phyloP scores from a whole-genome alignment of 2,888 invertebrate genomes.

The Eupithecia dodoneata region DNA sequence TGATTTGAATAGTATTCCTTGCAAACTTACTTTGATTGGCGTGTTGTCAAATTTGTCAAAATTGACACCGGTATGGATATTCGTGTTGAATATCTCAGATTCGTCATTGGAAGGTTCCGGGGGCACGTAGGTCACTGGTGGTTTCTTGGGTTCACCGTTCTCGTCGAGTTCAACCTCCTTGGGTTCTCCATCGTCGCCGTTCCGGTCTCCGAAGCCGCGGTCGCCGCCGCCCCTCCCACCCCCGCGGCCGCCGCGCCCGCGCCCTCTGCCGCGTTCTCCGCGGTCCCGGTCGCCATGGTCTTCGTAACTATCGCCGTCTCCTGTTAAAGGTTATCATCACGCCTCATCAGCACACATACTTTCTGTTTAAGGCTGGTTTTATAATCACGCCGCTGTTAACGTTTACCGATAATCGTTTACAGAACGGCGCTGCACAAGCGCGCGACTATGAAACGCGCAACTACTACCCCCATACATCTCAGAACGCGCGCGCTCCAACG shows the following conservation, averaged over 20 bases:
- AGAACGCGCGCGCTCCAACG: no score
- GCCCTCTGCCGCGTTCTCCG: slow-evolving; percentile 56
- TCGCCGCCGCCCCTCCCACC: slow-evolving; percentile 55
- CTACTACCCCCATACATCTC: no score
- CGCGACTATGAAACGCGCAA: no score
- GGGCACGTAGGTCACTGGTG: slow-evolving; percentile 86
- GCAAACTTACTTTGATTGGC: slow-evolving; percentile 89
- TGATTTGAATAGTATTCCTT: no score
- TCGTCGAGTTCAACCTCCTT: slow-evolving; percentile 56
- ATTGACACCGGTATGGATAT: slow-evolving; percentile 93
- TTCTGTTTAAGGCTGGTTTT: neutral
- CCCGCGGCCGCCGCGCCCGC: slow-evolving; percentile 56
- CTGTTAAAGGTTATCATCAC: slow-evolving; percentile 13
- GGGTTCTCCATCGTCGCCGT: slow-evolving; percentile 50
- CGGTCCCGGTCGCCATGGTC: slow-evolving; percentile 56
- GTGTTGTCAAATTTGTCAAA: slow-evolving; percentile 96
- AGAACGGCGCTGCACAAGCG: no score
- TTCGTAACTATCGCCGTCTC: slow-evolving; percentile 48
- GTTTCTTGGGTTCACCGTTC: slow-evolving; percentile 70
- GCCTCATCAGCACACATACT: neutral
- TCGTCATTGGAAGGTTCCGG: slow-evolving; percentile 90
- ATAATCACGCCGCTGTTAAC: neutral
- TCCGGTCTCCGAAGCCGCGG: slow-evolving; percentile 52
- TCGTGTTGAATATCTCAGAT: slow-evolving; percentile 87
- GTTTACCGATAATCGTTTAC: no score